A percentile compares a stretch with the other conserved stretches of the same genome.
These are phyloP conservation scores for Melanogrammus aeglefinus DNA, from an alignment of 2,797 vertebrate species.

Conservation along the genomic window DNA sequence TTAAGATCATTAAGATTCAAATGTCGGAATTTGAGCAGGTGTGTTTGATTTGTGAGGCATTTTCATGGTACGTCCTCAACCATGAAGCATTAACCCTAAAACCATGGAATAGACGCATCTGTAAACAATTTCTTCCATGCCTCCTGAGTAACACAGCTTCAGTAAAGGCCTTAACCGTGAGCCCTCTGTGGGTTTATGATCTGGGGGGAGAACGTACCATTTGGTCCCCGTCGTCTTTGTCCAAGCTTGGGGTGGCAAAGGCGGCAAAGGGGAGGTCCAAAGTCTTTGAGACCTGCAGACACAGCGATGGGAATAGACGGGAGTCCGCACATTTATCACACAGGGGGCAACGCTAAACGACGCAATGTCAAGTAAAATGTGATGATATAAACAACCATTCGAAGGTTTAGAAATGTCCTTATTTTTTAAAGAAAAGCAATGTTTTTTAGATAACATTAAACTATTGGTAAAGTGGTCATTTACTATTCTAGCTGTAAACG, in stretches of 20 bases:
- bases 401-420: too few species aligned
- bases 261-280: constrained; percentile 97
- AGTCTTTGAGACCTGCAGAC: constrained; percentile 68
- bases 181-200: not conserved
- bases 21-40: too few species aligned
- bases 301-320: not conserved
- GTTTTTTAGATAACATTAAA: not conserved
- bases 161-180: not conserved
- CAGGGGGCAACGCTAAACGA: not conserved
- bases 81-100: too few species aligned
- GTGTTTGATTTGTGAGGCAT: too few species aligned
- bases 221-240: constrained; percentile 87
- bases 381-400: too few species aligned
- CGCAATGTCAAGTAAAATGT: not conserved
- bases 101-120: too few species aligned
- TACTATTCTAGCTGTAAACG: too few species aligned
- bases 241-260: constrained; percentile 88
- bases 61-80: too few species aligned
- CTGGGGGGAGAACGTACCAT: constrained; percentile 78
- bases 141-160: not conserved
- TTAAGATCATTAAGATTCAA: too few species aligned
- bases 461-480: too few species aligned
- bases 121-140: too few species aligned
- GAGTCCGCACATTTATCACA: not conserved
- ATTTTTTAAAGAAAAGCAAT: too few species aligned